Evolutionary conservation across 1,140 invertebrate genomes (phyloP).

Genomic region (Saccostrea echinata): DNA sequence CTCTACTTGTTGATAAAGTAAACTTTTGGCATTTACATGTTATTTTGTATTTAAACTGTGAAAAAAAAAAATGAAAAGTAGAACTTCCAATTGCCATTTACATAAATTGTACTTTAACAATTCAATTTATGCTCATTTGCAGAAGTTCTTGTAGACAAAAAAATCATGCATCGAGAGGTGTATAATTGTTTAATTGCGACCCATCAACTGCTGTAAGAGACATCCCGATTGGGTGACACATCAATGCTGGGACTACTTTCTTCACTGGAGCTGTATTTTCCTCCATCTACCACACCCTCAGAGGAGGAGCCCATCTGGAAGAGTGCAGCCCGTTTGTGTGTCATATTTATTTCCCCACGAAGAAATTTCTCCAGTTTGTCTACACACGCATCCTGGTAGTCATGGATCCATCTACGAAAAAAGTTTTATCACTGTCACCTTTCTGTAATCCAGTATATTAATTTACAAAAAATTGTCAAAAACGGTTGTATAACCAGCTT

Average conservation of each 20-base stretch:
- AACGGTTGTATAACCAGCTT: no score
- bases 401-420: constrained; percentile 93
- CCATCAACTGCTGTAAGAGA: constrained; percentile 34
- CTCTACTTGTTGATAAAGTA: no score
- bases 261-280: constrained; percentile 52
- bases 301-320: constrained; percentile 54
- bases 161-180: no score
- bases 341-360: constrained; percentile 27
- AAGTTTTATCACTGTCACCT: not conserved
- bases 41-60: no score
- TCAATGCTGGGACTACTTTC: constrained; percentile 24
- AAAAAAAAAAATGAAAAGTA: no score
- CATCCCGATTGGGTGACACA: constrained; percentile 26
- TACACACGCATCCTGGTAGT: constrained; percentile 99
- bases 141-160: no score
- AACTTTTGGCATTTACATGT: no score
- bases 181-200: not conserved
- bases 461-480: no score
- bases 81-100: no score
- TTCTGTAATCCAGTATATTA: no score
- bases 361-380: constrained; percentile 94
- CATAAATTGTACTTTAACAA: no score
- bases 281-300: constrained; percentile 32
- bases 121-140: no score
- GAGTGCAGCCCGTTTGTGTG: constrained; percentile 32